Conservation (phyloP, 2,888 invertebrate genomes). For the Gisinianus flammeolus region DNA sequence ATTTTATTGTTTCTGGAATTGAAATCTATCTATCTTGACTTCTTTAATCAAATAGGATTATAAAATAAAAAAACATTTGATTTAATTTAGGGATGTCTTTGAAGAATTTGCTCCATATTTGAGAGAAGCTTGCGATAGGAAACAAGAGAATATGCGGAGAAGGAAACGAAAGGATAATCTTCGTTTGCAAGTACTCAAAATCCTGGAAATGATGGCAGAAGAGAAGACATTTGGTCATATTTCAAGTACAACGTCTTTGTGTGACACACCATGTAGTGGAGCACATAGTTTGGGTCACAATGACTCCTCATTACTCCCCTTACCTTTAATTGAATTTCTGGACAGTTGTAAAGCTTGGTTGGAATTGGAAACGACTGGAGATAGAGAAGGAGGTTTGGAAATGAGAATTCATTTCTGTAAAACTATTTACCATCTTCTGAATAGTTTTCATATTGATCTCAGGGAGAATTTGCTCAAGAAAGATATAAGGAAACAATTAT, state of each 20-base stretch:
- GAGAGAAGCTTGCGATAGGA: slow-evolving; percentile 94
- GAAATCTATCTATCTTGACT: background rate
- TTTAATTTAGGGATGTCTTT: slow-evolving; percentile 80
- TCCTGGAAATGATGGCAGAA: slow-evolving; percentile 90
- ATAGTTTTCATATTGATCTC: slow-evolving; percentile 55
- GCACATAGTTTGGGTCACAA: slow-evolving; percentile 47
- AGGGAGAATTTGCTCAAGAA: slow-evolving; percentile 77
- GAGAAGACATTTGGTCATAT: slow-evolving; percentile 79
- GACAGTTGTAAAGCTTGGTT: slow-evolving; percentile 56
- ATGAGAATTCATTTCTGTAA: slow-evolving; percentile 55
- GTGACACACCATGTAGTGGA: slow-evolving; percentile 49
- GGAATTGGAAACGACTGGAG: slow-evolving; percentile 51
- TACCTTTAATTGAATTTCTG: slow-evolving; percentile 54
- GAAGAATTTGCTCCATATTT: slow-evolving; percentile 91
- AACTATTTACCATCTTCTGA: slow-evolving; percentile 48
- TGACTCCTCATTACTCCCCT: slow-evolving; percentile 44
- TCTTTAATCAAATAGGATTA: background rate
- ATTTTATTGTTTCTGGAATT: background rate
- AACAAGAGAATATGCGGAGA: slow-evolving; percentile 95
- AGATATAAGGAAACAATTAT: slow-evolving; percentile 84
- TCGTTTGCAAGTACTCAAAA: slow-evolving; percentile 86
- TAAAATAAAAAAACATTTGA: background rate
- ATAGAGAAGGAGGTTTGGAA: slow-evolving; percentile 57
- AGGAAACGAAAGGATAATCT: slow-evolving; percentile 89
- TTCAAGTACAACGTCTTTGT: slow-evolving; percentile 49